Percentiles rank a stretch among this genome's conserved stretches.
These are phyloP conservation scores for Zaprionus vittiger DNA, from an alignment of 1,140 invertebrate genomes.

Conservation along the genomic window DNA sequence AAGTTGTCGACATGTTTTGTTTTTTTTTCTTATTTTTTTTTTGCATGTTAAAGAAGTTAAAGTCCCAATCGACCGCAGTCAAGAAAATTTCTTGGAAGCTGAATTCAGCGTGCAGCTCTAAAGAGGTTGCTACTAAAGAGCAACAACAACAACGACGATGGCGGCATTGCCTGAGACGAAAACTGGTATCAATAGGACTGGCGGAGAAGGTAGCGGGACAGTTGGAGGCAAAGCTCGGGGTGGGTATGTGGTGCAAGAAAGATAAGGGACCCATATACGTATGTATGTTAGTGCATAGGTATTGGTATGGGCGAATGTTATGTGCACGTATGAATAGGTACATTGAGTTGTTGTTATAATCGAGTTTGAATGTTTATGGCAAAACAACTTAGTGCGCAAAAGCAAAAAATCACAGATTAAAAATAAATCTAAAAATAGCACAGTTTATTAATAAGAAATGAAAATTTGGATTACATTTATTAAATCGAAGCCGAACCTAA, in stretches of 20 bases:
- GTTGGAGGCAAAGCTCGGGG: conserved; percentile 22
- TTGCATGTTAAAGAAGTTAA: conserved; percentile 55
- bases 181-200: conserved; percentile 46
- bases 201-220: conserved; percentile 14
- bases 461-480: no score
- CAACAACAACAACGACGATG: conserved; percentile 30
- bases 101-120: conserved; percentile 43
- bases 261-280: conserved; percentile 65
- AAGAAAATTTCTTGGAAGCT: conserved; percentile 70
- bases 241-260: conserved; percentile 68
- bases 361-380: conserved; percentile 8
- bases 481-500: no score
- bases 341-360: conserved; percentile 10
- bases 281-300: conserved; percentile 47
- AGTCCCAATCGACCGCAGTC: conserved; percentile 32
- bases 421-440: conserved; percentile 5
- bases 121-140: conserved; percentile 33
- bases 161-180: conserved; percentile 47
- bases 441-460: not conserved
- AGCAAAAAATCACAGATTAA: not conserved
- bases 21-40: conserved; percentile 35
- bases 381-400: not conserved
- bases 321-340: not conserved
- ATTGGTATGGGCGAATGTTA: conserved; percentile 33
- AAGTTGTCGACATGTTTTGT: conserved; percentile 11